Percentiles rank a stretch among this genome's conserved stretches.
phyloP scores from a whole-genome alignment of 2,797 vertebrate genomes.

The Anguilla anguilla region DNA sequence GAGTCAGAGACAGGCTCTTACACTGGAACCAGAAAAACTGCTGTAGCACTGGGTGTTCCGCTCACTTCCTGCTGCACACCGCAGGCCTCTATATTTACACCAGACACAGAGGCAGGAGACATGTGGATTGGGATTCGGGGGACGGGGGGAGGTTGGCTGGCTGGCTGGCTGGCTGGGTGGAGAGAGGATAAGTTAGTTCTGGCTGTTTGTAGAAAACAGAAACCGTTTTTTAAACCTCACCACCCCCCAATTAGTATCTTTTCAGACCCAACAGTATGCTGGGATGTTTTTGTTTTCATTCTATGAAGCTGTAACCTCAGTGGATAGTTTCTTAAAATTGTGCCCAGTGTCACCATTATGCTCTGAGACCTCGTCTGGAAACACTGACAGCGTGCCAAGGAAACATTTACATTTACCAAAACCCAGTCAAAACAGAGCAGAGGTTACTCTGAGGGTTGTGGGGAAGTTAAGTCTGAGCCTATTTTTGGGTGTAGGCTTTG shows the following conservation, averaged over 20 bases:
- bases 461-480: neutral
- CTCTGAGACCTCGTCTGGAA: neutral
- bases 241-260: neutral
- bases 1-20: neutral
- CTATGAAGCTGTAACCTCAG: neutral
- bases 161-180: neutral
- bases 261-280: neutral
- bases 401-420: neutral
- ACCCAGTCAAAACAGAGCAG: neutral
- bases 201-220: conserved; percentile 13
- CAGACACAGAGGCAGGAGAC: conserved; percentile 48
- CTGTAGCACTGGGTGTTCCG: conserved; percentile 45
- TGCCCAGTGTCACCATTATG: neutral
- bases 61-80: conserved; percentile 54
- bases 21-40: conserved; percentile 24
- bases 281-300: neutral
- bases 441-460: neutral
- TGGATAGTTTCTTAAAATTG: neutral
- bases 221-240: neutral
- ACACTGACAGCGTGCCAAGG: neutral
- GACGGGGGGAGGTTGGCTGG: neutral
- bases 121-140: conserved; percentile 24
- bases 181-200: neutral
- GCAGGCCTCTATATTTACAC: conserved; percentile 60
- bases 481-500: neutral